Evolutionary conservation across 2,888 invertebrate species (phyloP), one percentile per base, ranked within the genome.

Genomic region (Sepiola atlantica): DNA sequence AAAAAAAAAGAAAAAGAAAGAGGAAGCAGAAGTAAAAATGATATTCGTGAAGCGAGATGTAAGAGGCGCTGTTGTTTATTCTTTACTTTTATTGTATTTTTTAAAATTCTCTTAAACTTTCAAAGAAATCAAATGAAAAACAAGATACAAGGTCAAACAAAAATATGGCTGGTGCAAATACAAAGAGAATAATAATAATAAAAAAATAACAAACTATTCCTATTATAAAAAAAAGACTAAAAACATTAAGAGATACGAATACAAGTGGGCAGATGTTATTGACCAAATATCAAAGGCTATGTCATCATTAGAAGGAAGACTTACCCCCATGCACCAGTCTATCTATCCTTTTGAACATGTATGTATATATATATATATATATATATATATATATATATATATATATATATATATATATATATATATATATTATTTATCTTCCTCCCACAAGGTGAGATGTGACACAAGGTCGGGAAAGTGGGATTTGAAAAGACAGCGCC

Each of bases 291-390:
- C 45, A 45, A 45, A 45, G 45, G 45, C 45, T 8, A 45, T 45
- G 45, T 8, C 8, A 45, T 45, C 45, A 45, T 45, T 45, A 45
- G 45, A 45, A 45, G 45, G 45, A 45, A 77, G 10, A 77, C 28
- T 0, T 28, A 90, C 24, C n/a, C 35, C n/a, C 35, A 90, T 90
- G 35, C 35, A 90, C 24, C 0, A 32, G 35, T 90, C n/a, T 21
- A 90, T 90, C n/a, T 4, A 90, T 24, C 18, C 1, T 32, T 90
- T 16, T 28, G 24, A 16, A 90, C 35, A 90, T 90, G 24, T 90
- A 90, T 90, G 24, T 90, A 90, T 90, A 90, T 90, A 90, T 90
- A n/a, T 90, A 90, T 90, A n/a, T 90, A 28, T 90, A 16, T 90
- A 28, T 90, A 16, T 90, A 28, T 90, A 28, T 90, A 28, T 90